phyloP scores from a whole-genome alignment of 1,140 invertebrate genomes.

The Diorhabda sublineata region DNA sequence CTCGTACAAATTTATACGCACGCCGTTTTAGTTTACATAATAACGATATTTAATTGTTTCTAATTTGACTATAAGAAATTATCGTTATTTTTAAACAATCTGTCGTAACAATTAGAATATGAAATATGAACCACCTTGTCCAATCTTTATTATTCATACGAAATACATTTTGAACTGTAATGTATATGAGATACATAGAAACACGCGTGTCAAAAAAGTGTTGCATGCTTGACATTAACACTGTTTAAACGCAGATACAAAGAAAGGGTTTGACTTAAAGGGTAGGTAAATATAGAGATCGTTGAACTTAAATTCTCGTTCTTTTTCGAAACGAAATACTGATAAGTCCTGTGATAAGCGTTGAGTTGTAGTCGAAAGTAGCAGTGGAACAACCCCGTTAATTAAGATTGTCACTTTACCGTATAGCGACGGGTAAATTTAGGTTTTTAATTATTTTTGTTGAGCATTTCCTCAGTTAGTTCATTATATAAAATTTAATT shows the following conservation, averaged over 20 bases:
- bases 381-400: slow-evolving; percentile 46
- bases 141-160: no score
- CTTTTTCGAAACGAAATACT: slow-evolving; percentile 35
- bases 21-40: no score
- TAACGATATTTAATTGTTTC: no score
- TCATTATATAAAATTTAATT: slow-evolving; percentile 52
- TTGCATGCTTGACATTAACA: neutral
- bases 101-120: no score
- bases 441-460: slow-evolving; percentile 51
- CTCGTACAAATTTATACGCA: no score
- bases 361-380: slow-evolving; percentile 41
- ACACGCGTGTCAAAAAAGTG: neutral
- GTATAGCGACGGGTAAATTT: slow-evolving; percentile 46
- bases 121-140: no score
- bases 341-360: slow-evolving; percentile 41
- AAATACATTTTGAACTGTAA: no score
- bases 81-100: no score
- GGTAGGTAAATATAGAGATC: neutral
- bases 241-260: neutral
- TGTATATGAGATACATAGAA: neutral
- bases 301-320: neutral
- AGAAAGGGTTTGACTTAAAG: slow-evolving; percentile 2
- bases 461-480: slow-evolving; percentile 50
- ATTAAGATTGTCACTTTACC: slow-evolving; percentile 50
- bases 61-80: no score